Base-by-base conservation (phyloP, 2,888 invertebrate species). In the Alcis repandata region DNA sequence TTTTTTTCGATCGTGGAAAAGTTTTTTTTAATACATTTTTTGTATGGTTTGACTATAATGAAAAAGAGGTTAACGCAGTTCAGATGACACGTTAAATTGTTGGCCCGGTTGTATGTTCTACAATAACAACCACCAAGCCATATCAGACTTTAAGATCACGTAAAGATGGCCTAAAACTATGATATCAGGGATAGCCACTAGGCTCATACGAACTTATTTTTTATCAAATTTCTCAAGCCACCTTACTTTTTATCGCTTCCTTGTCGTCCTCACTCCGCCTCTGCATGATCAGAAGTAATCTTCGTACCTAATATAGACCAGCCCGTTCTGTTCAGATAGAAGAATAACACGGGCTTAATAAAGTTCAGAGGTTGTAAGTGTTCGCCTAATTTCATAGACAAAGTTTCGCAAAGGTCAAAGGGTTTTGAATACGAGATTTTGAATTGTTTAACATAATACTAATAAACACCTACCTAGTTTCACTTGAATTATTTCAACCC, bases 281-380 rank as follows among this genome's bases (percentile, higher is more conserved):
- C 36, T 51, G 51, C 10, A 9, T 19, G 7, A 13, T 38, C 13
- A 51, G 20, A 20, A 36, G 20, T 51, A 38, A 38, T 51, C 19
- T 51, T 51, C 19, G 19, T 33, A 43, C 43, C 41, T 27, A 11
- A 52, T 38, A 36, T 38, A 52, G 33, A 32, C 32, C 11, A 17
- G 11, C 20, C 32, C 17, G 33, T 33, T 33, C 17, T 7, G 32
- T 9, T 32, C 51, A 51, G 17, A 51, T 13, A 51, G 36, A 36
- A 51, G 19, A 38, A 36, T 36, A 51, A 51, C 51, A 51, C 32
- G 17, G 15, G 8, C n/a, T 51, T 38, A 8, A 11, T 51, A 51
- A 51, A 51, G 51, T 51, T 53, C 53, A 53, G 40, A 40, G 53
- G 53, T 40, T 40, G 38, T 38, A 38, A 52, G 51, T 36, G 1